Conservation (phyloP, 2,797 vertebrate species). For the Lerista edwardsae region DNA sequence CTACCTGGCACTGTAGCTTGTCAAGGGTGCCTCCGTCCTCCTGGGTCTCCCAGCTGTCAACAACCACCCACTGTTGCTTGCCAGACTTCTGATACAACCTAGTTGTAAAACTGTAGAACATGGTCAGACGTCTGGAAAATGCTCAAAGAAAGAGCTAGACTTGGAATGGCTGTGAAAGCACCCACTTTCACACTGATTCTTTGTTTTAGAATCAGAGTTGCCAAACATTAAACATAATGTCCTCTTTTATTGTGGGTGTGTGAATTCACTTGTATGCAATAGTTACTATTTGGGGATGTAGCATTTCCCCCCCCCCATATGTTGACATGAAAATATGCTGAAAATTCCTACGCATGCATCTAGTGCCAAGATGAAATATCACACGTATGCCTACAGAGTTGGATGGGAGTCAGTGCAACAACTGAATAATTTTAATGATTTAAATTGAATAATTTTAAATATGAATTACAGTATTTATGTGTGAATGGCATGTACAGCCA, state of each 20-base stretch:
- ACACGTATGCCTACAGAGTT: background rate
- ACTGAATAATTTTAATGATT: too few species aligned
- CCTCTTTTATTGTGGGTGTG: background rate
- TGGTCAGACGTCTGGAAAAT: background rate
- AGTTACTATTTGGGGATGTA: background rate
- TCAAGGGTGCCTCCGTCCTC: background rate
- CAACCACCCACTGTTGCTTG: background rate
- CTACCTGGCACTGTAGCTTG: background rate
- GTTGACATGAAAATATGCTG: background rate
- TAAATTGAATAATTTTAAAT: conserved; percentile 5
- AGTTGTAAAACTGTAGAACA: conserved; percentile 1
- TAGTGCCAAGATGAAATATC: background rate
- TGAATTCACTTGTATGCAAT: background rate
- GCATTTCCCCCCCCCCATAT: background rate
- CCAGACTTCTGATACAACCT: background rate
- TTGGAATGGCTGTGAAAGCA: background rate
- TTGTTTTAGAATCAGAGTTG: background rate
- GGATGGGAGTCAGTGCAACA: background rate
- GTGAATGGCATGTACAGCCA: background rate
- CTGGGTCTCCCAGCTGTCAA: background rate
- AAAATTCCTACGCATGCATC: background rate
- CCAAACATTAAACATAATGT: background rate
- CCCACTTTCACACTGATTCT: background rate
- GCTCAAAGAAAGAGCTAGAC: background rate
- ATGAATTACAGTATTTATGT: background rate